These are phyloP conservation scores for Miltochrista miniata DNA, from an alignment of 2,888 invertebrate species.

Conservation along the genomic window DNA sequence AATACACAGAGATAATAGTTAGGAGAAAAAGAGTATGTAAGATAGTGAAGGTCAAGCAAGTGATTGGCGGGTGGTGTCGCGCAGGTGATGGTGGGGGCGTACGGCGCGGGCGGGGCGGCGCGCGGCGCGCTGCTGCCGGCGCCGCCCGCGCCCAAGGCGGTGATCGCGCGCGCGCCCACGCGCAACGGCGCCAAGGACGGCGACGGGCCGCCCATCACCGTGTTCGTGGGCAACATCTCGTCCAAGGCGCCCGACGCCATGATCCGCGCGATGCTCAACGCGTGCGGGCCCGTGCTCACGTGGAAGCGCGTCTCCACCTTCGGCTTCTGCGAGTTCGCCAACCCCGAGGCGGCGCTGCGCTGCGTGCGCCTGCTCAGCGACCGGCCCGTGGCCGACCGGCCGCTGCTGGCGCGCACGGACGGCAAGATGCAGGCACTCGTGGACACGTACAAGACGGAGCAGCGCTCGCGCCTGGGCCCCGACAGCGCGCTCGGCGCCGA, in stretches of 20 bases:
- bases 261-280: slow-evolving; percentile 95
- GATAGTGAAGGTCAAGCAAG: too few relatives aligned
- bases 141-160: slow-evolving; percentile 43
- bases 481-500: slow-evolving; percentile 60
- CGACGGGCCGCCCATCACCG: slow-evolving; percentile 96
- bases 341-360: slow-evolving; percentile 96
- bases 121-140: slow-evolving; percentile 35
- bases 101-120: slow-evolving; percentile 49
- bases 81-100: slow-evolving; percentile 77
- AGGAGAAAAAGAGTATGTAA: too few relatives aligned
- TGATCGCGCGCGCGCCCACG: slow-evolving; percentile 62
- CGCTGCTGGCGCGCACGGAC: slow-evolving; percentile 97
- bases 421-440: slow-evolving; percentile 97
- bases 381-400: slow-evolving; percentile 95
- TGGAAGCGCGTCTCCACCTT: slow-evolving; percentile 99
- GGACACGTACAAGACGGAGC: slow-evolving; percentile 93
- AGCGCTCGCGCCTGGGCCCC: slow-evolving; percentile 53
- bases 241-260: slow-evolving; percentile 97
- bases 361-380: slow-evolving; percentile 97
- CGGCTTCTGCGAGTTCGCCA: slow-evolving; percentile 98
- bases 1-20: too few relatives aligned
- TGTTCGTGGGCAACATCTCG: slow-evolving; percentile 95
- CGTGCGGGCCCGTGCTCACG: slow-evolving; percentile 96
- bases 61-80: neutral
- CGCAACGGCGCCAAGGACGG: slow-evolving; percentile 67